Conservation (phyloP, 53 echinoderm and acorn worm genomes). For the Apostichopus leukothele region DNA sequence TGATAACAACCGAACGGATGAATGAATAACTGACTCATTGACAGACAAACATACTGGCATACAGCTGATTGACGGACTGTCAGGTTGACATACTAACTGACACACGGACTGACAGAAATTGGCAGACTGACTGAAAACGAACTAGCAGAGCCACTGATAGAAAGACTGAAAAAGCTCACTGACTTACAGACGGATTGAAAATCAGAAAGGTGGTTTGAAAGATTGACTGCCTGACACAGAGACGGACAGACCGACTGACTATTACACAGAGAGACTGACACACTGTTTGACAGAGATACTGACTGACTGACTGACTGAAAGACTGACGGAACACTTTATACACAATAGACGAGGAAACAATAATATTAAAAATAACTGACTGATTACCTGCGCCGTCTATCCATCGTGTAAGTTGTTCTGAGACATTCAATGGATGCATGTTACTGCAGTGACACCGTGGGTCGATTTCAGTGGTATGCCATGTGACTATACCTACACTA, state of each 20-base stretch:
- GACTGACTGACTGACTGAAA: background rate
- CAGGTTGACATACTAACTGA: background rate
- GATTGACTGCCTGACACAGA: background rate
- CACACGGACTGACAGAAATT: background rate
- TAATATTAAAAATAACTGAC: too few species aligned
- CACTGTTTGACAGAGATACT: background rate
- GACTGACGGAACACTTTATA: background rate
- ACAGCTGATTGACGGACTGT: background rate
- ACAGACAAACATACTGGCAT: background rate
- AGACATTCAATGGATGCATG: too few species aligned
- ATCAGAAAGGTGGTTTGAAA: background rate
- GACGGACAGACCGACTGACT: background rate
- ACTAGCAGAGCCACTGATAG: background rate
- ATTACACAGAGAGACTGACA: background rate
- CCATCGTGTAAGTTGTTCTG: too few species aligned
- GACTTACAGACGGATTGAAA: background rate
- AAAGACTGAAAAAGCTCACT: too few species aligned
- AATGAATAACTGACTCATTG: background rate
- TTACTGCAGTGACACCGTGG: too few species aligned
- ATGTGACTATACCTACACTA: too few species aligned
- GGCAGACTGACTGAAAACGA: background rate
- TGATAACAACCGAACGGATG: background rate
- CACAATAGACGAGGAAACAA: too few species aligned
- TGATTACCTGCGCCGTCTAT: too few species aligned
- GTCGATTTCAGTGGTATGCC: too few species aligned